phyloP scores from a whole-genome alignment of 2,113 vertebrate genomes.

The Himantopus leucocephalus region DNA sequence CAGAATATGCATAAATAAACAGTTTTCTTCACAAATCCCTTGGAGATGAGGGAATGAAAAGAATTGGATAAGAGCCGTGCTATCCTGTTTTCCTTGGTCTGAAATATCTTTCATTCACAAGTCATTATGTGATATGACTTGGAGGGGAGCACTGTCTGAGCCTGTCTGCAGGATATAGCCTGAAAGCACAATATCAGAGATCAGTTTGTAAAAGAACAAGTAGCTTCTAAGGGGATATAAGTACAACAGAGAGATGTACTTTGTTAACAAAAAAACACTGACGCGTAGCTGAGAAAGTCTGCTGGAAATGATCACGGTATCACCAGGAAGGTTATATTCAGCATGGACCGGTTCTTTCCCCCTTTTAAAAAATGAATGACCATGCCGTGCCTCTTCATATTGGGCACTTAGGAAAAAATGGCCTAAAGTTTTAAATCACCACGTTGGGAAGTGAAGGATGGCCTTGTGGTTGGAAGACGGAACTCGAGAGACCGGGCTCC shows the following conservation, averaged over 20 bases:
- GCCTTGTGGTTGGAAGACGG: background rate
- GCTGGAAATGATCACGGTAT: background rate
- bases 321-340: background rate
- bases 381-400: background rate
- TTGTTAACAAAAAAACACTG: background rate
- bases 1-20: background rate
- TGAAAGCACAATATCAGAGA: background rate
- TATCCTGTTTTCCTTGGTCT: background rate
- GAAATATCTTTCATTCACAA: background rate
- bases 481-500: background rate
- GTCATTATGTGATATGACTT: background rate
- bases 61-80: background rate
- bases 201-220: background rate
- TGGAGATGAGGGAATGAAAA: background rate
- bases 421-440: background rate
- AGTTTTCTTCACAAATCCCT: background rate
- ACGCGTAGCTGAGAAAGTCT: background rate
- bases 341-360: accelerated
- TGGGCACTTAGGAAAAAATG: background rate
- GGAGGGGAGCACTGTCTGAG: background rate
- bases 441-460: background rate
- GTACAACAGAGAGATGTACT: background rate
- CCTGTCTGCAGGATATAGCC: background rate
- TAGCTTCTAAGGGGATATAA: background rate
- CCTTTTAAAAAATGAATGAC: background rate